Evolutionary conservation across 1,140 invertebrate genomes (phyloP).

Genomic region (Drosophila parabipectinata): DNA sequence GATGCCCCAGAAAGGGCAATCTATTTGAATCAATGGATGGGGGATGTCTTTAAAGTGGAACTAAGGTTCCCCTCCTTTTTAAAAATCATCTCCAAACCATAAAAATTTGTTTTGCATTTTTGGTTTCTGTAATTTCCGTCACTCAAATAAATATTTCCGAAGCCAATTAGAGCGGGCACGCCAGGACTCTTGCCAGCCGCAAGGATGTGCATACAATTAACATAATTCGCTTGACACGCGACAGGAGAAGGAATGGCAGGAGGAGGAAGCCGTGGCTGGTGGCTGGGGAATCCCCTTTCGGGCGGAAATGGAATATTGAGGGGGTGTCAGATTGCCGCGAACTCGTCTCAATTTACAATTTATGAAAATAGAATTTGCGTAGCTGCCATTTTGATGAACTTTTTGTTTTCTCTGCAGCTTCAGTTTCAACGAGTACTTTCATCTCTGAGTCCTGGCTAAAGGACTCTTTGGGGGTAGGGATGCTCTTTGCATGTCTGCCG

Average conservation of each 20-base stretch:
- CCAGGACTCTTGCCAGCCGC: constrained; percentile 39
- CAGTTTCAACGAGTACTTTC: constrained; percentile 15
- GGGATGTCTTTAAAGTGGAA: not conserved
- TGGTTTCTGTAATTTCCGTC: constrained; percentile 41
- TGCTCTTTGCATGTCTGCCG: constrained; percentile 56
- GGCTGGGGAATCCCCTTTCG: not conserved
- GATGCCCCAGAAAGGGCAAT: constrained; percentile 26
- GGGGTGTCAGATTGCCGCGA: constrained; percentile 68
- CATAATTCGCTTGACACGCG: constrained; percentile 84
- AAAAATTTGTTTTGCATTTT: constrained; percentile 29
- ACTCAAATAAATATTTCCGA: constrained; percentile 73
- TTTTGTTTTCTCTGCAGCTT: constrained; percentile 40
- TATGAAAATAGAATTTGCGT: constrained; percentile 79
- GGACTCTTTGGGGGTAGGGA: not conserved
- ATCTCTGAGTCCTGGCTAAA: not conserved
- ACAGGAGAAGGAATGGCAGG: constrained; percentile 24
- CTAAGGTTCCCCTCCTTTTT: not conserved
- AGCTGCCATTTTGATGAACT: constrained; percentile 70
- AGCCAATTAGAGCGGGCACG: constrained; percentile 73
- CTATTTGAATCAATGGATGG: constrained; percentile 8
- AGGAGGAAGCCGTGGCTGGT: not conserved
- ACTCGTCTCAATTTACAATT: constrained; percentile 80
- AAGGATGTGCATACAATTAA: constrained; percentile 82
- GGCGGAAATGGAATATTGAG: not conserved
- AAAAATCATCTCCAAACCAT: not conserved